These are phyloP conservation scores for Microcebus lehilahytsara DNA, from an alignment of 2,113 vertebrate genomes.

Conservation along the genomic window DNA sequence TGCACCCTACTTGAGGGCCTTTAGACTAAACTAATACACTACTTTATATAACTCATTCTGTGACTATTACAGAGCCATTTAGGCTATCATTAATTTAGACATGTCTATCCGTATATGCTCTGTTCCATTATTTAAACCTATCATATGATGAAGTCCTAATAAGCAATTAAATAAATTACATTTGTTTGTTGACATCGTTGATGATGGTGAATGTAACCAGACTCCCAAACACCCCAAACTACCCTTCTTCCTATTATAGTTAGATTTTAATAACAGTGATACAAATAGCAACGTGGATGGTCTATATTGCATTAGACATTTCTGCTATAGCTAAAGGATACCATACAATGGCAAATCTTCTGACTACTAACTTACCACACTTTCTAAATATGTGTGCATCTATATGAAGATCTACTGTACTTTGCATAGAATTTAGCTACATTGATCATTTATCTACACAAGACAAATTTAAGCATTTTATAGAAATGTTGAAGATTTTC, in stretches of 20 bases:
- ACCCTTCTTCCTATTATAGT: constrained; percentile 36
- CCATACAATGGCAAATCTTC: neutral
- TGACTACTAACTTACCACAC: neutral
- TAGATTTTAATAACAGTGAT: neutral
- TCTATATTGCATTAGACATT: neutral
- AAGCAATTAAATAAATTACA: constrained; percentile 53
- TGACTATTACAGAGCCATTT: neutral
- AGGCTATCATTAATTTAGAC: constrained; percentile 28
- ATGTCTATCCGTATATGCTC: neutral
- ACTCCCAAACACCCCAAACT: neutral
- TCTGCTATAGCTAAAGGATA: neutral
- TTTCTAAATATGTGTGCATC: neutral
- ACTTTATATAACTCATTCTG: constrained; percentile 9
- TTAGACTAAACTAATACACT: neutral
- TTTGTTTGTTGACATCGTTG: neutral
- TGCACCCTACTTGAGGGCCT: neutral
- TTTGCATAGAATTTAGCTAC: neutral
- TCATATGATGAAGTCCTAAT: constrained; percentile 21
- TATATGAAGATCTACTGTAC: neutral
- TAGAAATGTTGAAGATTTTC: neutral
- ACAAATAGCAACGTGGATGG: neutral
- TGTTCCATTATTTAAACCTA: neutral
- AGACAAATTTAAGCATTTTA: neutral
- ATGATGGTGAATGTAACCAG: neutral
- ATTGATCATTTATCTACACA: neutral